phyloP scores from a whole-genome alignment of 2,113 vertebrate genomes.

The Thryonomys swinderianus region DNA sequence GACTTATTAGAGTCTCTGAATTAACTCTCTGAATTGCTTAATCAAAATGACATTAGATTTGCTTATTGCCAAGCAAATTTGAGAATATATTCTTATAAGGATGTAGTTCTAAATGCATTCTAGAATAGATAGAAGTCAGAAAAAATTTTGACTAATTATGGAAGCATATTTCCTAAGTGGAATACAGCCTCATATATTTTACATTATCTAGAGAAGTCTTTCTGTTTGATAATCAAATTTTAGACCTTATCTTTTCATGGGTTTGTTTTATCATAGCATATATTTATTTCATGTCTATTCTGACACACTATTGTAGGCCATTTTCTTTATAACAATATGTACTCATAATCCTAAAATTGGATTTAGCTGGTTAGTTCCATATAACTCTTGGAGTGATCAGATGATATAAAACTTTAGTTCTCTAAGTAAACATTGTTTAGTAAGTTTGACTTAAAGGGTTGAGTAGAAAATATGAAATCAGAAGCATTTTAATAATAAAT shows the following conservation, averaged over 20 bases:
- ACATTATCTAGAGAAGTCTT: neutral
- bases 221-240: conserved; percentile 51
- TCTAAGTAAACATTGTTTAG: conserved; percentile 40
- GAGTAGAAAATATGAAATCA: conserved; percentile 42
- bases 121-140: conserved; percentile 27
- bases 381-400: conserved; percentile 35
- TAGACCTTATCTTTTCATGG: conserved; percentile 11
- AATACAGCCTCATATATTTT: neutral
- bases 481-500: conserved; percentile 36
- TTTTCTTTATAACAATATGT: conserved; percentile 38
- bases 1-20: neutral
- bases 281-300: conserved; percentile 36
- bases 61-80: neutral
- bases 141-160: conserved; percentile 35
- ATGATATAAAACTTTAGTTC: conserved; percentile 29
- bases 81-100: conserved; percentile 40
- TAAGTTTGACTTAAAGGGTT: conserved; percentile 50
- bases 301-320: neutral
- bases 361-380: neutral
- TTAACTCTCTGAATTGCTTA: conserved; percentile 9
- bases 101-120: neutral
- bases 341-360: conserved; percentile 20
- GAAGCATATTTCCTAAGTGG: neutral
- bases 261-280: neutral
- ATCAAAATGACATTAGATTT: conserved; percentile 12